Conservation (phyloP, 2,888 invertebrate species). For the Spisula subtruncata region DNA sequence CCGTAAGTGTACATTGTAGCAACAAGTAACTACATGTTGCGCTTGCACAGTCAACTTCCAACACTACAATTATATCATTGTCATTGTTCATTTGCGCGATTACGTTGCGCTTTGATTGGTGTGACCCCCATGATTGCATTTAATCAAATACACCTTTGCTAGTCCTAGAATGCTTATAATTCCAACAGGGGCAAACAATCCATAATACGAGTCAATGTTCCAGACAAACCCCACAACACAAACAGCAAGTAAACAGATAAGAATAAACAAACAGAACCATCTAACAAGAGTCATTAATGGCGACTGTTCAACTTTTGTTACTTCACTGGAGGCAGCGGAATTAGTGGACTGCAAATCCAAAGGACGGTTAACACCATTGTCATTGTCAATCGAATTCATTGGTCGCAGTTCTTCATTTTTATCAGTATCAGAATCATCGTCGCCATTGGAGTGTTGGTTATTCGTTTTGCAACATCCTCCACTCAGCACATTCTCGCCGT, state of each 20-base stretch:
- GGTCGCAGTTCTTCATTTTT: neutral
- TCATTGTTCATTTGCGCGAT: too few relatives aligned
- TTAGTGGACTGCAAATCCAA: neutral
- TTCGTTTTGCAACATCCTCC: neutral
- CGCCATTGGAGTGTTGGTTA: neutral
- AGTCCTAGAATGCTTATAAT: slow-evolving; percentile 41
- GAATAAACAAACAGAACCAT: slow-evolving; percentile 12
- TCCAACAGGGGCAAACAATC: slow-evolving; percentile 56
- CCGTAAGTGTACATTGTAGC: too few relatives aligned
- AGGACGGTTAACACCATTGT: neutral
- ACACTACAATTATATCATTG: too few relatives aligned
- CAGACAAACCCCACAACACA: slow-evolving; percentile 60
- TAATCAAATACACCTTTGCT: slow-evolving; percentile 38
- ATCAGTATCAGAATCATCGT: neutral
- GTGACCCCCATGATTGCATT: neutral
- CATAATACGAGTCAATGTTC: slow-evolving; percentile 57
- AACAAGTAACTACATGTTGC: too few relatives aligned
- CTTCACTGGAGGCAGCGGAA: neutral
- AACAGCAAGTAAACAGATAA: slow-evolving; percentile 35
- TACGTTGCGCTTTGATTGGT: neutral
- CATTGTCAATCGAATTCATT: neutral
- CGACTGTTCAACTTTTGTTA: neutral
- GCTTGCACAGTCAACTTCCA: too few relatives aligned
- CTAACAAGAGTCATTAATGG: neutral
- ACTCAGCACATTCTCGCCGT: slow-evolving; percentile 14